Percentiles rank a stretch among this genome's conserved stretches.
phyloP scores from a whole-genome alignment of 2,888 invertebrate genomes.

The Linnaemya vulpina region DNA sequence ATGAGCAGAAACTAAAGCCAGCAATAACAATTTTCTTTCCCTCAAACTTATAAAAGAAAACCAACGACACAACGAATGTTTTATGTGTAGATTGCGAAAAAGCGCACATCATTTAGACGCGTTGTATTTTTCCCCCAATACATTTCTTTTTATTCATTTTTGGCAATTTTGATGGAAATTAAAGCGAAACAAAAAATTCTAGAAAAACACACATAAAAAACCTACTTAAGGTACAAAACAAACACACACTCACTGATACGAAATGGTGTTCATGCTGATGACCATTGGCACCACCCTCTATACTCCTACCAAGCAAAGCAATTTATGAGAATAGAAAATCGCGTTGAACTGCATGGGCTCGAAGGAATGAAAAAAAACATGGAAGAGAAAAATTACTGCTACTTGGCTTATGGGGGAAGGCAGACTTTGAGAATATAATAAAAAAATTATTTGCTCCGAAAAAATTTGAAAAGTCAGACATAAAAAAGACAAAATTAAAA shows the following conservation, averaged over 20 bases:
- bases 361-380: conserved; percentile 23
- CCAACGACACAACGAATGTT: conserved; percentile 19
- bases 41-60: conserved; percentile 51
- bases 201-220: conserved; percentile 14
- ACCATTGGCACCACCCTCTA: conserved; percentile 71
- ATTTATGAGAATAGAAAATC: conserved; percentile 59
- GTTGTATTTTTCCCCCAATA: conserved; percentile 43
- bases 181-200: conserved; percentile 46
- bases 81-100: conserved; percentile 51
- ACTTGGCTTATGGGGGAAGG: not conserved
- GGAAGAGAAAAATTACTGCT: not conserved
- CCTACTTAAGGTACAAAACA: conserved; percentile 29
- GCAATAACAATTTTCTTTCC: conserved; percentile 38
- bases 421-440: conserved; percentile 1
- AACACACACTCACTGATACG: not conserved
- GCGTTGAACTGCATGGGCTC: not conserved
- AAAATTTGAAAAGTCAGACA: conserved; percentile 30
- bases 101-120: conserved; percentile 72
- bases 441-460: not conserved
- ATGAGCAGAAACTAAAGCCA: conserved; percentile 19
- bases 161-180: conserved; percentile 68
- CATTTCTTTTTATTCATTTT: conserved; percentile 52
- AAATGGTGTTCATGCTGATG: conserved; percentile 58
- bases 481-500: too few species aligned
- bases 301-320: conserved; percentile 49